Conservation (phyloP, 1,140 invertebrate genomes). For the Hyposmocoma kahamanoa region DNA sequence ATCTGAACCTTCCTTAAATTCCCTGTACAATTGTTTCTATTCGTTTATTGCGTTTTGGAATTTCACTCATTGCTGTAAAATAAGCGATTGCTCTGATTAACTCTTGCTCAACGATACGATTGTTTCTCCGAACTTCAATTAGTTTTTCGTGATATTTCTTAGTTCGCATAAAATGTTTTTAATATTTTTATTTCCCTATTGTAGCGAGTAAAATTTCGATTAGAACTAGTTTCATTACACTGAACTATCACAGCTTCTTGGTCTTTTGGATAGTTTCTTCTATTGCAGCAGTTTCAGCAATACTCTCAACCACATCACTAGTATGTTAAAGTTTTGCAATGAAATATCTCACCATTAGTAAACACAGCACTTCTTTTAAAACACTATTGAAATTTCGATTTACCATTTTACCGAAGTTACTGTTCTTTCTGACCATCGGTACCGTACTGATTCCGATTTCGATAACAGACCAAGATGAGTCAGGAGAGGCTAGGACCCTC, state of each 20-base stretch:
- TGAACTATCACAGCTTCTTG: too few species aligned
- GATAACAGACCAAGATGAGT: slow-evolving; percentile 36
- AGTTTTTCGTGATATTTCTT: too few species aligned
- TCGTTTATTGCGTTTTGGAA: slow-evolving; percentile 4
- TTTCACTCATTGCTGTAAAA: slow-evolving; percentile 43
- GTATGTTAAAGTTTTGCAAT: too few species aligned
- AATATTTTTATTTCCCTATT: too few species aligned
- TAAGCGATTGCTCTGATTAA: slow-evolving; percentile 36
- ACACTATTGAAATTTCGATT: not conserved
- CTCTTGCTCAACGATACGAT: slow-evolving; percentile 42
- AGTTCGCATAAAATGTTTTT: too few species aligned
- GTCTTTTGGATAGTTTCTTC: too few species aligned
- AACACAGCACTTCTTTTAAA: slow-evolving; percentile 16
- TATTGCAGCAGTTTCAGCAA: too few species aligned
- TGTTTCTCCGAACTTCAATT: too few species aligned
- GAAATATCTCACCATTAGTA: slow-evolving; percentile 23
- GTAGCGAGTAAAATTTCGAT: too few species aligned
- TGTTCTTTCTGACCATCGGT: slow-evolving; percentile 32
- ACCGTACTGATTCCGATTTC: slow-evolving; percentile 34
- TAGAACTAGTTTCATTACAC: too few species aligned
- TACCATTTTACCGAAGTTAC: slow-evolving; percentile 21
- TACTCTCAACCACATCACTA: too few species aligned
- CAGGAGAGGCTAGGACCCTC: slow-evolving; percentile 35
- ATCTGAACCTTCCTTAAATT: not conserved
- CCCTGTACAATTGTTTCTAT: not conserved